Base-by-base conservation (phyloP, 1,140 invertebrate species). In the Papilio polyxenes region DNA sequence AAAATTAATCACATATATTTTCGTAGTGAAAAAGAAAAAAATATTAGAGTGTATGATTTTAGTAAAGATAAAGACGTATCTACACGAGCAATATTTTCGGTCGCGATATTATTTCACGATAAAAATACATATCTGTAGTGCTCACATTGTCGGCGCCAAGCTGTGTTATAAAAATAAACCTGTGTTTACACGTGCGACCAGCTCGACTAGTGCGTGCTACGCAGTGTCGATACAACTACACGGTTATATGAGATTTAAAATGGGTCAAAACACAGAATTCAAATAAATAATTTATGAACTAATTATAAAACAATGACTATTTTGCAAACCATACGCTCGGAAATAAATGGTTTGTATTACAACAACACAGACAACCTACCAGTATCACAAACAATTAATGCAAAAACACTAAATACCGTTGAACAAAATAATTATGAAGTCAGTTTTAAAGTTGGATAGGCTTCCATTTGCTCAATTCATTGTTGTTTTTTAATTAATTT, bases 161-260 rank as follows among this genome's bases (percentile, higher is more conserved):
- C 51, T 62, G 20, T 37, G 56, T 59, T 62, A 59, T 79, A 79
- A 79, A 79, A 62, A 79, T 79, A 79, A 79, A 31, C 9, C 40
- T 31, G 77, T 79, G 77, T 79, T 62, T 79, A 77, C 48, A 62
- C 77, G 56, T 79, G 31, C 53, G 77, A n/a, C 53, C 31, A 62
- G 77, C 6, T n/a, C 51, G 77, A 10, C 51, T 62, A 37, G 56
- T 79, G 77, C 37, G 77, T 62, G 77, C 53, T 15, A 17, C 75
- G 13, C 13, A 77, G n/a, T 37, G 13, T 62, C 31, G 31, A 62
- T 79, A 59, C 51, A 40, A 31, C 10, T 78, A 15, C 53, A 62
- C 76, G 7, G n/a, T 44, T 48, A 23, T 76, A 2, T 56, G 49
- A 7, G 49, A 37, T 77, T 72, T 15, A 11, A 72, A 72, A 72